phyloP scores from a whole-genome alignment of 2,113 vertebrate genomes.

The Paratilapia polleni region DNA sequence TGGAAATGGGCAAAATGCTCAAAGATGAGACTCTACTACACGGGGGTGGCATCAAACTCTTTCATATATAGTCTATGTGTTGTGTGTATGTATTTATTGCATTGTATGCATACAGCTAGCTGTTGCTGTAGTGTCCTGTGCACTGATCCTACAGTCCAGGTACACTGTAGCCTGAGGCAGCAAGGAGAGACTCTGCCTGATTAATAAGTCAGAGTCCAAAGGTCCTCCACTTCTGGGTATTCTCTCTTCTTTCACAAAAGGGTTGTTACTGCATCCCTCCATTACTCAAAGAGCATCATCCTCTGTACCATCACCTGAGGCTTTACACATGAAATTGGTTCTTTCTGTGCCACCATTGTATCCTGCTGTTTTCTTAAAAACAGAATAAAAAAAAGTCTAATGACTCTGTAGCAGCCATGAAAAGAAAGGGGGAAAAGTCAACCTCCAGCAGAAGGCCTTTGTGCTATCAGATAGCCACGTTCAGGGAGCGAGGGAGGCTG shows the following conservation, averaged over 20 bases:
- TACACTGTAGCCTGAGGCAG: conserved; percentile 44
- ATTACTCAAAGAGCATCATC: conserved; percentile 47
- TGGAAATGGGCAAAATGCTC: neutral
- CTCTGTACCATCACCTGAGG: conserved; percentile 72
- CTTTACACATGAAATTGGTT: conserved; percentile 54
- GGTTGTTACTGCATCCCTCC: conserved; percentile 71
- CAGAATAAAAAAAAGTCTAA: conserved; percentile 72
- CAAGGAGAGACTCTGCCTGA: conserved; percentile 56
- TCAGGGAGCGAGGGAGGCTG: conserved; percentile 80
- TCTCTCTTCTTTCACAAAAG: conserved; percentile 77
- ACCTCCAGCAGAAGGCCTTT: conserved; percentile 83
- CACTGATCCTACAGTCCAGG: conserved; percentile 42
- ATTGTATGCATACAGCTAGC: conserved; percentile 20
- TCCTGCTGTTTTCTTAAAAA: conserved; percentile 64
- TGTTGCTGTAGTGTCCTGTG: conserved; percentile 47
- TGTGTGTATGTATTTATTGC: neutral
- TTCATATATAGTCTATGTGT: neutral
- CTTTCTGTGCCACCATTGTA: conserved; percentile 59
- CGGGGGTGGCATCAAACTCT: rapidly evolving
- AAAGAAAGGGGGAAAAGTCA: conserved; percentile 79
- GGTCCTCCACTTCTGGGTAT: conserved; percentile 78
- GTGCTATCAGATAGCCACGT: conserved; percentile 84
- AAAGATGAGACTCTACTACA: neutral
- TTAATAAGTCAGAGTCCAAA: conserved; percentile 78
- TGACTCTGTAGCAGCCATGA: conserved; percentile 82